These are phyloP conservation scores for Barnardius zonarius DNA, from an alignment of 2,113 vertebrate species.

Conservation along the genomic window DNA sequence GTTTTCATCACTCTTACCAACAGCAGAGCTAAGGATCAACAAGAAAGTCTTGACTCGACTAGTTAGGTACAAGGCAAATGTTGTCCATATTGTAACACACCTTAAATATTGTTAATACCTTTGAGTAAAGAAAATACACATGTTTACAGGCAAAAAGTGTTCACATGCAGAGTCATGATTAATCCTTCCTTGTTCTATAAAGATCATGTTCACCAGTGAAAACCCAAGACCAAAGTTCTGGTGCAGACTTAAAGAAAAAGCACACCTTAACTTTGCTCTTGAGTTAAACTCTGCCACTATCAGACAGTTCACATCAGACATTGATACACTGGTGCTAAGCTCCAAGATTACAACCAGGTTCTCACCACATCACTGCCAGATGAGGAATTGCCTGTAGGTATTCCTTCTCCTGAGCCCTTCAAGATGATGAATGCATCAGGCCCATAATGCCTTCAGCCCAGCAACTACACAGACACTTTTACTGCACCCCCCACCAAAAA, in stretches of 20 bases:
- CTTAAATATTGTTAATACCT: background rate
- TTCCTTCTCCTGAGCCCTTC: background rate
- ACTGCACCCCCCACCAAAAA: background rate
- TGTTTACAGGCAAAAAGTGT: background rate
- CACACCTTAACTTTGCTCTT: background rate
- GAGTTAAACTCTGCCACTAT: background rate
- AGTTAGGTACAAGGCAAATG: background rate
- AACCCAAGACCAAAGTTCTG: background rate
- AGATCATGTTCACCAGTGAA: background rate
- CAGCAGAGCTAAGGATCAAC: background rate
- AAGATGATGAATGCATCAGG: background rate
- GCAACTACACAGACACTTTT: background rate
- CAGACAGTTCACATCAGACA: background rate
- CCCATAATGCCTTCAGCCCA: background rate
- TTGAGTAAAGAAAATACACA: background rate
- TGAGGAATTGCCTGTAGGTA: background rate
- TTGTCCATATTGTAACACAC: background rate
- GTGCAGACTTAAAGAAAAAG: background rate
- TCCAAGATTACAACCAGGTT: background rate
- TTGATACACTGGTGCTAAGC: accelerated
- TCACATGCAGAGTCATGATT: background rate
- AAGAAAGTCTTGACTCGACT: background rate
- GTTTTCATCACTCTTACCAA: background rate
- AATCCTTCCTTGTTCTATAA: background rate
- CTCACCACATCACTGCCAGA: background rate